phyloP scores from a whole-genome alignment of 2,797 vertebrate genomes.

The Molossus molossus region DNA sequence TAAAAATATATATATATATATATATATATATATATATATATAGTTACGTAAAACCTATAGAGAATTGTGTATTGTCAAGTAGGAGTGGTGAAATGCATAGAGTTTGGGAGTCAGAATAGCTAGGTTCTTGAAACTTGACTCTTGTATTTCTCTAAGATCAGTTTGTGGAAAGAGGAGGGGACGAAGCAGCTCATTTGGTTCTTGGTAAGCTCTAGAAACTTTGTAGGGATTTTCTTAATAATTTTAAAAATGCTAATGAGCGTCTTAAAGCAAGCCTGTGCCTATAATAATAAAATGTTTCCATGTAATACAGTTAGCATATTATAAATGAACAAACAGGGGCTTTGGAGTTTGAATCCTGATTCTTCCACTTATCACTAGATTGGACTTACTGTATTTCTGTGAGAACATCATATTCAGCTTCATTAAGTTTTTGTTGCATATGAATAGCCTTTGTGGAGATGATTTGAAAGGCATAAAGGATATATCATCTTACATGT shows the following conservation, averaged over 20 bases:
- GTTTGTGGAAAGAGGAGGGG: not conserved
- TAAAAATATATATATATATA: too few species aligned
- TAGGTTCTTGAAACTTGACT: slow-evolving; percentile 44
- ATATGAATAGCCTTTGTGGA: slow-evolving; percentile 25
- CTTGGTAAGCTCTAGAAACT: slow-evolving; percentile 2
- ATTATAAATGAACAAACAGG: slow-evolving; percentile 51
- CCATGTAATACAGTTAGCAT: slow-evolving; percentile 28
- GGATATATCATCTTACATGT: not conserved
- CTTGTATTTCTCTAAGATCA: slow-evolving; percentile 23
- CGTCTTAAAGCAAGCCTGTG: slow-evolving; percentile 21
- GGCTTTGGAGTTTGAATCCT: slow-evolving; percentile 73
- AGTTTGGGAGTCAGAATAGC: slow-evolving; percentile 30
- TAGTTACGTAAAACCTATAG: not conserved
- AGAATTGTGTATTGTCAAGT: slow-evolving; percentile 33
- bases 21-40: too few species aligned
- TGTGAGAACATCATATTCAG: not conserved
- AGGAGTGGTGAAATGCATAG: not conserved
- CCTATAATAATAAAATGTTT: slow-evolving; percentile 31
- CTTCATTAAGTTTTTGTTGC: slow-evolving; percentile 32
- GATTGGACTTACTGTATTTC: slow-evolving; percentile 11
- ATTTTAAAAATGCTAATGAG: slow-evolving; percentile 28
- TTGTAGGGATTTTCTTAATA: slow-evolving; percentile 51
- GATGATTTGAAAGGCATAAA: slow-evolving; percentile 62
- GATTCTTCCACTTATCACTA: slow-evolving; percentile 53
- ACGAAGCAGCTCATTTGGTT: slow-evolving; percentile 10